Evolutionary conservation across 2,113 vertebrate species (phyloP).

Genomic region (Cebidichthys violaceus): DNA sequence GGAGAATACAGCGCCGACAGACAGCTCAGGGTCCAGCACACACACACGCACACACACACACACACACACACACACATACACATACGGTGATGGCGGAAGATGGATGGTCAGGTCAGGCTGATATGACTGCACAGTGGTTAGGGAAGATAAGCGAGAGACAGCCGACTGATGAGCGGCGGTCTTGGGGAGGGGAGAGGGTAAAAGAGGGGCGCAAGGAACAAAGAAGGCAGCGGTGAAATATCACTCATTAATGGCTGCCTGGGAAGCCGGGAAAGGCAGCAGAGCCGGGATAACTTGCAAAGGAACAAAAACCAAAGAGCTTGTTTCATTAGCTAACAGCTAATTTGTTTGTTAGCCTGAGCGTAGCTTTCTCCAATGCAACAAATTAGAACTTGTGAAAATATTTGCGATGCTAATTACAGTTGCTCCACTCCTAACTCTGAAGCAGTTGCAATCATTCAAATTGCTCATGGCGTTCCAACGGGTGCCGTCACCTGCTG

Average conservation of each 20-base stretch:
- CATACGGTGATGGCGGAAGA: conserved; percentile 41
- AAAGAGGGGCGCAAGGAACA: conserved; percentile 25
- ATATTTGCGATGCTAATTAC: conserved; percentile 38
- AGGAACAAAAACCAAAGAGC: not conserved
- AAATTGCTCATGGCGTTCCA: conserved; percentile 6
- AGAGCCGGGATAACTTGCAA: conserved; percentile 1
- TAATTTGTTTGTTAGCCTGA: conserved; percentile 40
- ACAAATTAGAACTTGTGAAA: conserved; percentile 43
- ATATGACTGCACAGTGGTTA: conserved; percentile 73
- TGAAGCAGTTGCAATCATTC: conserved; percentile 7
- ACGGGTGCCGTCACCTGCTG: conserved; percentile 6
- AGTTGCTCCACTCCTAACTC: not conserved
- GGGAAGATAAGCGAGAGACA: conserved; percentile 76
- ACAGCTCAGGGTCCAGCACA: conserved; percentile 62
- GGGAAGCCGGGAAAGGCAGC: not conserved
- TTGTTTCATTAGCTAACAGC: conserved; percentile 20
- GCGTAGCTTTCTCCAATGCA: conserved; percentile 8
- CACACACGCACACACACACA: conserved; percentile 33
- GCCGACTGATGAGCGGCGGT: conserved; percentile 54
- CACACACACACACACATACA: conserved; percentile 25
- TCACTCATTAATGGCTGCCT: conserved; percentile 37
- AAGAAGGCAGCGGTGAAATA: conserved; percentile 36
- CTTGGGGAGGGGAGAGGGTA: conserved; percentile 28
- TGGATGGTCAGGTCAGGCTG: conserved; percentile 73
- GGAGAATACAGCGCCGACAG: conserved; percentile 32